These are phyloP conservation scores for Bellardia bayeri DNA, from an alignment of 2,888 invertebrate species.

Conservation along the genomic window DNA sequence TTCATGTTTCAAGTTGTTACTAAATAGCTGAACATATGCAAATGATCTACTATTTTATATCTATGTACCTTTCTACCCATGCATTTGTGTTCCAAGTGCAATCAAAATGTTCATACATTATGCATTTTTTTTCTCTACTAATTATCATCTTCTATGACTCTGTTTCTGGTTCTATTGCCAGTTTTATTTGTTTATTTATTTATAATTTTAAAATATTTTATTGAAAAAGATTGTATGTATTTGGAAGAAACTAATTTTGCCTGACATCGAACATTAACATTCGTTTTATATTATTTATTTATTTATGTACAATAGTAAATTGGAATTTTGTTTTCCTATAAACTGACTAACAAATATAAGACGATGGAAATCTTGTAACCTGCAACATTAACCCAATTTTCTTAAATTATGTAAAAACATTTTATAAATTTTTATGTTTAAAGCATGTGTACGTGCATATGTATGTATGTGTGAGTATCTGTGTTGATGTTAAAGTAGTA, in stretches of 20 bases:
- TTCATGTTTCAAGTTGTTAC: conserved; percentile 1
- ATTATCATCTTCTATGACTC: conserved; percentile 32
- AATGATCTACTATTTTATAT: conserved; percentile 27
- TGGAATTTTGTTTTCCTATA: conserved; percentile 8
- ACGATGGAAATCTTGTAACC: background rate
- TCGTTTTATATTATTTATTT: conserved; percentile 37
- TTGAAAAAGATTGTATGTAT: conserved; percentile 46
- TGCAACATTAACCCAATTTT: conserved; percentile 58
- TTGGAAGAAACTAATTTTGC: conserved; percentile 57
- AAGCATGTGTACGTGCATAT: background rate
- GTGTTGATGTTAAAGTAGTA: conserved; percentile 46
- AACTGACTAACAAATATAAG: background rate
- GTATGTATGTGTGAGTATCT: no score
- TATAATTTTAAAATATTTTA: conserved; percentile 54
- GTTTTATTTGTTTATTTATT: conserved; percentile 50
- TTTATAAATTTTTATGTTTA: conserved; percentile 19
- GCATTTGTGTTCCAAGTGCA: conserved; percentile 41
- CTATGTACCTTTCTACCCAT: conserved; percentile 26
- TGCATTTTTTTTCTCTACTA: conserved; percentile 39
- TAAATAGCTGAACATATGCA: conserved; percentile 25
- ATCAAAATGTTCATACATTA: conserved; percentile 50
- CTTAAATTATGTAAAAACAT: conserved; percentile 17
- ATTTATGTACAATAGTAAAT: background rate
- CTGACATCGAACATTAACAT: conserved; percentile 54
- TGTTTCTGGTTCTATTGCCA: conserved; percentile 16